Evolutionary conservation across 2,888 invertebrate genomes (phyloP).

Genomic region (Caenorhabditis japonica): DNA sequence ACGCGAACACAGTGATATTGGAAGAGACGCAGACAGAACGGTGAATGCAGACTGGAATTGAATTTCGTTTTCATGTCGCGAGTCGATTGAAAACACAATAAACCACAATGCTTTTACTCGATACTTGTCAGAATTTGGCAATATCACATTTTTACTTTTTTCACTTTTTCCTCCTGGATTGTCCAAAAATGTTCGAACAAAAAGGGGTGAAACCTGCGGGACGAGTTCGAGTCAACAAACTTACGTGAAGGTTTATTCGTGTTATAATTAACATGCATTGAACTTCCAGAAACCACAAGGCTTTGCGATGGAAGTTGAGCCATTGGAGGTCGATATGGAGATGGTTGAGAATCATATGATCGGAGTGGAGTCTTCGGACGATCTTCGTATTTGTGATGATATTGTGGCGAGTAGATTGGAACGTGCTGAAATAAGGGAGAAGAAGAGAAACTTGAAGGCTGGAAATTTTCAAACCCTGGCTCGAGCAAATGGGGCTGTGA

Average conservation of each 20-base stretch:
- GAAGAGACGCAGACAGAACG: too few relatives aligned
- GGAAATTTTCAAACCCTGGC: slow-evolving; percentile 49
- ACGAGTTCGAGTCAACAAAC: slow-evolving; percentile 8
- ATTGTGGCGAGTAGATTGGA: slow-evolving; percentile 56
- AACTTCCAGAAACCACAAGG: slow-evolving; percentile 45
- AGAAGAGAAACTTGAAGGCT: not conserved
- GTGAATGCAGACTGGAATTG: too few relatives aligned
- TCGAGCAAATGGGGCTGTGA: slow-evolving; percentile 64
- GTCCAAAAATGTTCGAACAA: too few relatives aligned
- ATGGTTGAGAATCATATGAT: slow-evolving; percentile 44
- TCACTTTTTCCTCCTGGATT: too few relatives aligned
- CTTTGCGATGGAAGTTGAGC: slow-evolving; percentile 36
- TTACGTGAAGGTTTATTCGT: slow-evolving; percentile 32
- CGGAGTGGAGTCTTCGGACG: slow-evolving; percentile 55
- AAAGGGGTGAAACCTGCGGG: too few relatives aligned
- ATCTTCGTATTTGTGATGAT: slow-evolving; percentile 59
- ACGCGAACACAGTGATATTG: too few relatives aligned
- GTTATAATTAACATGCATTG: slow-evolving; percentile 38
- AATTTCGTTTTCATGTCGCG: too few relatives aligned
- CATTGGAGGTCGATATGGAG: slow-evolving; percentile 30
- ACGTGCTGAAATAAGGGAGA: slow-evolving; percentile 48
- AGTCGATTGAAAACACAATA: too few relatives aligned
- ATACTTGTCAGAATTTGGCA: too few relatives aligned
- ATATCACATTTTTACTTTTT: too few relatives aligned
- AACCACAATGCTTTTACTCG: too few relatives aligned